Base-by-base conservation (phyloP, 2,113 vertebrate species). In the Trogon melanurus region DNA sequence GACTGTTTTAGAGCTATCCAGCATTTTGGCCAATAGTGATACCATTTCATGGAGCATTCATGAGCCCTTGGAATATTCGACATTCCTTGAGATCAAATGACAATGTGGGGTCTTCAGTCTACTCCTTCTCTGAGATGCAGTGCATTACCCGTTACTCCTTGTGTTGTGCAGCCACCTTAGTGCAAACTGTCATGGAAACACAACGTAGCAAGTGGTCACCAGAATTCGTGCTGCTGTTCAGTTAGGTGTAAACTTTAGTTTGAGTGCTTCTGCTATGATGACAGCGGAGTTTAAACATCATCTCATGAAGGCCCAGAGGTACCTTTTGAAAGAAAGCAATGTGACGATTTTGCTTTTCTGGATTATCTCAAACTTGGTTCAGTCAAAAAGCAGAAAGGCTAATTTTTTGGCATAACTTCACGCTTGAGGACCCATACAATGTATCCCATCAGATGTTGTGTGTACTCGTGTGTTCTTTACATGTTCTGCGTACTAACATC, bases 401-500 rank as follows among this genome's bases (percentile, higher is more conserved):
- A 53, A 30, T 5, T 79, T 90, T 93, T 69, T 10, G 4, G 27
- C 16, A 7, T 73, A 74, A 76, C 48, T 96, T 96, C 78, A 85
- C 45, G 54, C 30, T 85, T 84, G 71, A 80, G 50, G 82, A 81
- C 44, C 71, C 62, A 36, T 32, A 29, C 1, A 34, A 91, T 15
- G 23, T 83, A 32, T 89, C 50, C 22, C 41, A 5, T 91, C 85
- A 83, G 53, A 78, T 38, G 22, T 21, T 71, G 66, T 66, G 57
- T 58, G 25, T 72, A 53, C 62, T 57, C 45, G 94, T 88, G 62
- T 91, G 29, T 82, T 88, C 56, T 89, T 89, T 64, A 71, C 72
- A 75, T 84, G 41, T 61, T 91, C 0, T 36, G 93, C 53, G 48
- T 87, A 91, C 88, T 86, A 95, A 71, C 54, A 70, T 94, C 89